phyloP scores from a whole-genome alignment of 2,888 invertebrate genomes.

The Machimus atricapillus region DNA sequence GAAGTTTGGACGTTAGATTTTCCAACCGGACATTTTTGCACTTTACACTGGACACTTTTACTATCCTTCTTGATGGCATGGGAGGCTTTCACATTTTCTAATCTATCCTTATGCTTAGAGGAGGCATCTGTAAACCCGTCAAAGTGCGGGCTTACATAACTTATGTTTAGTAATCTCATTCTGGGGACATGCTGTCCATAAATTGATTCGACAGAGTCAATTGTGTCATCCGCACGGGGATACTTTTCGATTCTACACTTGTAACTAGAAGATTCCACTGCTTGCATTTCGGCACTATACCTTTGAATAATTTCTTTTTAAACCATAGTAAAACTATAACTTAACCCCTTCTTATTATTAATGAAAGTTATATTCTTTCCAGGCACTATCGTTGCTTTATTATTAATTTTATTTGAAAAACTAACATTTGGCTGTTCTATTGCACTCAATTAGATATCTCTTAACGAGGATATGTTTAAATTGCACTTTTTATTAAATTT shows the following conservation, averaged over 20 bases:
- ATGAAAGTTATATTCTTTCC: neutral
- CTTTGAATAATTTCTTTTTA: neutral
- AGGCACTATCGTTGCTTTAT: neutral
- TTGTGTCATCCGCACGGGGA: conserved; percentile 34
- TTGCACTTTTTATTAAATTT: neutral
- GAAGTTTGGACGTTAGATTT: conserved; percentile 51
- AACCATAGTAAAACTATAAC: neutral
- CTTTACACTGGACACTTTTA: conserved; percentile 16
- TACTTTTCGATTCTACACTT: neutral
- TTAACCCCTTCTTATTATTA: neutral
- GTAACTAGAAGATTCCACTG: neutral
- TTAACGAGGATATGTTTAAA: neutral
- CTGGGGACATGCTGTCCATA: conserved; percentile 59
- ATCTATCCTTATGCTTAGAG: neutral
- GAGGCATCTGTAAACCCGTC: neutral
- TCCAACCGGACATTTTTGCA: conserved; percentile 56
- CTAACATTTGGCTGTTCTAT: neutral
- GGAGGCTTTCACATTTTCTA: neutral
- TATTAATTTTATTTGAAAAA: neutral
- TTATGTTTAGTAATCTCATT: conserved; percentile 61
- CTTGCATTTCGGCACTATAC: conserved; percentile 12
- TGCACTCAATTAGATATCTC: neutral
- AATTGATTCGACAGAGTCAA: conserved; percentile 47
- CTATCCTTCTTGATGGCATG: neutral
- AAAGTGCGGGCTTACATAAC: conserved; percentile 55